These are phyloP conservation scores for Aspidoscelis tigris DNA, from an alignment of 2,113 vertebrate species.

Conservation along the genomic window DNA sequence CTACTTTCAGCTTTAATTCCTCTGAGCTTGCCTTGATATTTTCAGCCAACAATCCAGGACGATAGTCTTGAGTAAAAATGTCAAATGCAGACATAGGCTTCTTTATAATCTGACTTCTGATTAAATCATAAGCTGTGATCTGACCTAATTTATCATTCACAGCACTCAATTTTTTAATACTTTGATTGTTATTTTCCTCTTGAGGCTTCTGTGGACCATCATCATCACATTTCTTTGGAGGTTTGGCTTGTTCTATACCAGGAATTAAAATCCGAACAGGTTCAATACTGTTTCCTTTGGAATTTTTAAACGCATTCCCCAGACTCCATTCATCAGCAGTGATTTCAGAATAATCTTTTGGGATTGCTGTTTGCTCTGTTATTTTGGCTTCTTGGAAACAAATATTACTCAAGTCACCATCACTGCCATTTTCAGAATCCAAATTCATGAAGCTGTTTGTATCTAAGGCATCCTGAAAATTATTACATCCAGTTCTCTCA, in stretches of 20 bases:
- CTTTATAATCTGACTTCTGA: conserved; percentile 82
- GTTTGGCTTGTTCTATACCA: conserved; percentile 25
- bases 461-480: conserved; percentile 52
- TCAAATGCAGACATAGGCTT: conserved; percentile 84
- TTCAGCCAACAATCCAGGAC: conserved; percentile 80
- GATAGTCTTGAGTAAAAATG: conserved; percentile 85
- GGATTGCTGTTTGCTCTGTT: conserved; percentile 28
- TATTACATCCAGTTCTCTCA: conserved; percentile 38
- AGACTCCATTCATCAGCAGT: conserved; percentile 86
- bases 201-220: conserved; percentile 27
- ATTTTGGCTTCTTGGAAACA: conserved; percentile 1
- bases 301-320: conserved; percentile 79
- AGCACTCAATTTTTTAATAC: conserved; percentile 74
- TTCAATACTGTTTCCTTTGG: conserved; percentile 76
- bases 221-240: conserved; percentile 36
- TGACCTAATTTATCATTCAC: conserved; percentile 84
- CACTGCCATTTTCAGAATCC: conserved; percentile 13
- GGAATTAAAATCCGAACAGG: conserved; percentile 83
- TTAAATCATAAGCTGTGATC: conserved; percentile 89
- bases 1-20: conserved; percentile 78
- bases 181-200: conserved; percentile 49
- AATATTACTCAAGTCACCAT: conserved; percentile 25
- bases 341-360: conserved; percentile 64
- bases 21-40: conserved; percentile 80
- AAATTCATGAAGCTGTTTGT: conserved; percentile 31